Evolutionary conservation across 2,888 invertebrate genomes (phyloP).

Genomic region (Acanthosepion lycidas): DNA sequence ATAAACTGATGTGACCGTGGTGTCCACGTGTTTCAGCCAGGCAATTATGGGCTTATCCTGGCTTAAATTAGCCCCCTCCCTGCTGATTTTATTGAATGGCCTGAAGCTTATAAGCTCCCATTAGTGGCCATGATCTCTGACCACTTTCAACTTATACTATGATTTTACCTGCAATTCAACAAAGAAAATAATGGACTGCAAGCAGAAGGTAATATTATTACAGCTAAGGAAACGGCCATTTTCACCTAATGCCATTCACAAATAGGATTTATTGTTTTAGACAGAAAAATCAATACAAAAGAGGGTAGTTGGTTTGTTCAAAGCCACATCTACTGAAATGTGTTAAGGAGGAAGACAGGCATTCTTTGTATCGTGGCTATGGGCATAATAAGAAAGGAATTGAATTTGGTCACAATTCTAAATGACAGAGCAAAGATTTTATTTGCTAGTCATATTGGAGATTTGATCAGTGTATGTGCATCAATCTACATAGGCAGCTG

Average conservation of each 20-base stretch:
- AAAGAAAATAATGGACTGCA: constrained; percentile 20
- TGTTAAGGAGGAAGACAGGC: neutral
- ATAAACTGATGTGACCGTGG: constrained; percentile 20
- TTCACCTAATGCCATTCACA: constrained; percentile 52
- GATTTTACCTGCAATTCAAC: constrained; percentile 33
- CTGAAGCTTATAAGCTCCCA: constrained; percentile 22
- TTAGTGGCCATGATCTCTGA: neutral
- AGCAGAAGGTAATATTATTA: constrained; percentile 53
- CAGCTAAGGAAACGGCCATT: constrained; percentile 53
- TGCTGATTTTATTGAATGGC: neutral
- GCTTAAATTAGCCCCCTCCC: neutral
- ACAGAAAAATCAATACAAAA: constrained; percentile 13
- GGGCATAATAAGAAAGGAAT: neutral
- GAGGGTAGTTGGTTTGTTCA: constrained; percentile 8
- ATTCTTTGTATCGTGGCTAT: constrained; percentile 15
- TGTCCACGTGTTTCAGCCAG: neutral
- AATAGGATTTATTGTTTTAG: constrained; percentile 53
- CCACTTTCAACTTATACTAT: constrained; percentile 1
- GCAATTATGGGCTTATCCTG: constrained; percentile 33
- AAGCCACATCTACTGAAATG: neutral
- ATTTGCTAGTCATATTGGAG: constrained; percentile 22
- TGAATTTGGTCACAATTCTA: constrained; percentile 23
- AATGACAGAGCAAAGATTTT: constrained; percentile 33
- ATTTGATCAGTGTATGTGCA: neutral
- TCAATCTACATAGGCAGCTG: constrained; percentile 21